Base-by-base conservation (phyloP, 23 tunicate genomes). In the Trididemnum miniatum region DNA sequence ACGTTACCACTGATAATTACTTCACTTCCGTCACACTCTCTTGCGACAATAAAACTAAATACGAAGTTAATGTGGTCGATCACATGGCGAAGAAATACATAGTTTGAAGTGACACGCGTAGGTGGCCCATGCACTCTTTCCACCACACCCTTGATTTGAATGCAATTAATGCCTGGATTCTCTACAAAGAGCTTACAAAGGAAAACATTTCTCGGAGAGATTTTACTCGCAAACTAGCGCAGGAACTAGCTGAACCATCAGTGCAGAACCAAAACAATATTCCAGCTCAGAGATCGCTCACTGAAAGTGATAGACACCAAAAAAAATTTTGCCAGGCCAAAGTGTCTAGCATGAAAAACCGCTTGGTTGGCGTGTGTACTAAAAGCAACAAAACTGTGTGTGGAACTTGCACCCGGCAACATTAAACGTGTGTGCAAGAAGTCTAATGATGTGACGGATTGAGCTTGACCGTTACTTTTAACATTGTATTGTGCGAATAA, bases 101-200 rank as follows among this genome's bases (percentile, higher is more conserved):
- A 12, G 29, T 20, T 12, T 3, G 37, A 69, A 69, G 9, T 37
- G 35, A 37, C 75, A 69, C 75, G 31, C 36, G 38, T 28, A 69
- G 75, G n/a, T 69, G 75, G 75, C 75, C 36, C 29, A 69, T 69
- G 31, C 75, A 69, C n/a, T 28, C 37, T 32, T 69, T 69, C 37
- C 75, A 29, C 7, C 29, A 69, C 75, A 69, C 75, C 29, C 26
- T 69, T 5, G 75, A 69, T 32, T 69, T 69, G 38, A 37, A 35
- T 69, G 75, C 75, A 28, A 69, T 69, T 37, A 69, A 69, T 69
- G 75, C 75, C 75, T 69, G 75, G 75, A 22, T 69, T 69, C 75
- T 69, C 37, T 69, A 28, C 75, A 30, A 69, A 69, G 75, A 69
- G 75, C 7, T 69, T 69, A 29, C 75, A 12, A 69, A 69, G 5